Conservation (phyloP, 2,797 vertebrate genomes). For the Luscinia luscinia region DNA sequence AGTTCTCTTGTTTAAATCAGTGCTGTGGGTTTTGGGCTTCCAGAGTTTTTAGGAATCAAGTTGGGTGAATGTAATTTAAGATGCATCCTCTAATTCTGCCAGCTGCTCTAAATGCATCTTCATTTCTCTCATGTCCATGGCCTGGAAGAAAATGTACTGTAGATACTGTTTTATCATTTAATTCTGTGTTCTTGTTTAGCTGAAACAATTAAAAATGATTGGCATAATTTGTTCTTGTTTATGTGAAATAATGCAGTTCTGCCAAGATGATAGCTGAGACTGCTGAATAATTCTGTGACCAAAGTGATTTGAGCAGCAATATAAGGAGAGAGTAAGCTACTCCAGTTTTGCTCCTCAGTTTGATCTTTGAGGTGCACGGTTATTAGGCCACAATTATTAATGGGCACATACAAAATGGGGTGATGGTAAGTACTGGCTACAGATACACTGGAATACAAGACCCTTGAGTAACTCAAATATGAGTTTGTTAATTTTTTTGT, state of each 20-base stretch:
- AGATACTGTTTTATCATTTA: not conserved
- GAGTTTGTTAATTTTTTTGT: not conserved
- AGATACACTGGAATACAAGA: not conserved
- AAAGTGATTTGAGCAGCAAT: not conserved
- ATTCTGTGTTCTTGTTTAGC: not conserved
- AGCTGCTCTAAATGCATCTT: not conserved
- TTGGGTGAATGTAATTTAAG: not conserved
- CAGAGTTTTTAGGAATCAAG: not conserved
- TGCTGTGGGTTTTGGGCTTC: not conserved
- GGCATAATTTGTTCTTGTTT: not conserved
- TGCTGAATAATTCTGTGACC: not conserved
- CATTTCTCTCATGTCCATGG: not conserved
- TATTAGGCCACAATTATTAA: not conserved
- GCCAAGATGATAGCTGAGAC: not conserved
- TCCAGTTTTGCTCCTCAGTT: not conserved
- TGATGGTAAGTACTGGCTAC: slow-evolving; percentile 33
- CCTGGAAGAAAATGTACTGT: not conserved
- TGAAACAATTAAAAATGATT: slow-evolving; percentile 20
- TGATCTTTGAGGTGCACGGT: not conserved
- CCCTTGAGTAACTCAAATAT: not conserved
- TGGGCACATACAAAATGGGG: not conserved
- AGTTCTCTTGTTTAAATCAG: not conserved
- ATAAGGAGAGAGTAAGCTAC: not conserved
- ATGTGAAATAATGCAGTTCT: not conserved
- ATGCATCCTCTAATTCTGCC: not conserved